A percentile compares a stretch with the other conserved stretches of the same genome.
Conservation (phyloP, 2,113 vertebrate species). For the Cynocephalus volans region DNA sequence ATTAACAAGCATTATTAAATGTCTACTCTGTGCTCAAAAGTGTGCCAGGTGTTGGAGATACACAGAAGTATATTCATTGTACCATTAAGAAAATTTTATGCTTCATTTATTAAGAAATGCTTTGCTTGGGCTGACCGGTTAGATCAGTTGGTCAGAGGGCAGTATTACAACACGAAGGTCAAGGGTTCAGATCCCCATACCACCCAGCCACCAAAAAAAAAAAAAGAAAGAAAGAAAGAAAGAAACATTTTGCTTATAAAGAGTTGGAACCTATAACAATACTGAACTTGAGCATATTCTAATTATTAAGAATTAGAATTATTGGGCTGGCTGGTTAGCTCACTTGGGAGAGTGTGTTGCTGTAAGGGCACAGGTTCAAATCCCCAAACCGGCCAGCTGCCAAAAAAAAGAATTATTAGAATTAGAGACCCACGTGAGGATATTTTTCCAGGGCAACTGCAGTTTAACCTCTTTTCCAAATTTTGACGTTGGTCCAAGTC, state of each 20-base stretch:
- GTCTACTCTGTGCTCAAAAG: background rate
- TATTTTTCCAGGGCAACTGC: background rate
- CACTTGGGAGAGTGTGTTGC: too few species aligned
- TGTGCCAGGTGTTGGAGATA: background rate
- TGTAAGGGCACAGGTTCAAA: too few species aligned
- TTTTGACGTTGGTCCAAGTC: background rate
- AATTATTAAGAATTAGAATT: slow-evolving; percentile 28
- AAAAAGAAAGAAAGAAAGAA: slow-evolving; percentile 34
- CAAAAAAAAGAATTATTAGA: background rate
- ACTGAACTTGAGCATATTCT: background rate
- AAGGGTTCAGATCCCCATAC: too few species aligned
- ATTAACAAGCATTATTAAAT: background rate
- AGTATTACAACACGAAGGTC: too few species aligned
- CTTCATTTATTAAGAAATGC: slow-evolving; percentile 55
- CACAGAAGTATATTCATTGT: background rate
- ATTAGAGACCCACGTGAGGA: background rate
- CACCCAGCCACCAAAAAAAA: too few species aligned
- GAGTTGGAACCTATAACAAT: background rate
- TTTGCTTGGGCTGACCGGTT: background rate
- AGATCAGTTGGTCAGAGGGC: too few species aligned
- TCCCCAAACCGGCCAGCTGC: too few species aligned
- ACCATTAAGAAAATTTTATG: background rate
- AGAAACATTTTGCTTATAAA: slow-evolving; percentile 34
- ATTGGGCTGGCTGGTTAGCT: too few species aligned
- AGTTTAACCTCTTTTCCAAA: background rate